Evolutionary conservation across 2,797 vertebrate genomes (phyloP), one percentile per base, ranked within the genome.

Genomic region (Xenopus petersii): DNA sequence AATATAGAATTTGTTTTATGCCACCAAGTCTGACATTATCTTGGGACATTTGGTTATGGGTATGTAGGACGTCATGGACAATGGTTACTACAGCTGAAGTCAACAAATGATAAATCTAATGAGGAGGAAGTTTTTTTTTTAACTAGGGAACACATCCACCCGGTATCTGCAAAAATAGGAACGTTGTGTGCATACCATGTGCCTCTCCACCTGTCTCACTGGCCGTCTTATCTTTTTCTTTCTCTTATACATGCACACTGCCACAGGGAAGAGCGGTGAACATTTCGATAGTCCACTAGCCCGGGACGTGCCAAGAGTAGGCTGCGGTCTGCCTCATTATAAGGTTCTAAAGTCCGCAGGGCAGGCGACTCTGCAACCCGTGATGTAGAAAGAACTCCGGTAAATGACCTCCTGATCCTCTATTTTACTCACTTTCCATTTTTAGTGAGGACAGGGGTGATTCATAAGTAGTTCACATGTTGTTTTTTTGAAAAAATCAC

Each of bases 201-300:
- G 58, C 71, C 49, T 74, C 71, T 70, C 59, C 63, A 36, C 76
- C 70, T 78, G 71, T 78, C 76, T 79, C 61, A 79, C 77, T 66
- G 66, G 71, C 54, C 76, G 65, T 70, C 73, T 42, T 74, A 15
- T 78, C 12, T 78, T 47, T 79, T 36, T 70, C 24, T 70, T n/a
- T 67, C 36, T 79, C 77, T 51, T 74, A 79, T 79, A 79, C 71
- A 79, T 79, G 77, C 30, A 67, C 77, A 79, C 77, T 79, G 71
- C 77, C 77, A 74, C 61, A 79, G 77, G 77, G 77, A 79, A 79
- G 76, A 79, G 76, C 76, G 76, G 76, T 79, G 76, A 79, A 79
- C 67, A 79, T 74, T 79, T 79, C 77, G 77, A 79, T 79, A 79
- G 77, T 79, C 77, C 77, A 66, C 77, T 79, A 74, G 59, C 77